A percentile compares a stretch with the other conserved stretches of the same genome.
Conservation (phyloP, 2,888 invertebrate genomes). For the Scaptomyza flava region DNA sequence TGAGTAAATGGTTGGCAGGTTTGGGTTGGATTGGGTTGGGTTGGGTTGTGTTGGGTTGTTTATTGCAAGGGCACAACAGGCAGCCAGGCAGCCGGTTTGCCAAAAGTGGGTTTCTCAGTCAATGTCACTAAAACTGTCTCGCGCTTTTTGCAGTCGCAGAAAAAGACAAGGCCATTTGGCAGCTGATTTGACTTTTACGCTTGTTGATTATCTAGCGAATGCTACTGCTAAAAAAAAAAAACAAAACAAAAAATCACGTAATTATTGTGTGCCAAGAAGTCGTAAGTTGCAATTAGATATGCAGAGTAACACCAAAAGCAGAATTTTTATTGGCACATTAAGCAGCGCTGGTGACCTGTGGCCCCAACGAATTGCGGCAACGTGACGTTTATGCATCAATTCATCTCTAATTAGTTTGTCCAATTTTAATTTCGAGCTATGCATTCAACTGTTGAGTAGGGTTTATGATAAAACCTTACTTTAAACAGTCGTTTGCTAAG, state of each 20-base stretch:
- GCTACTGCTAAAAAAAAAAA: neutral
- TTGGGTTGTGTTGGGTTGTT: neutral
- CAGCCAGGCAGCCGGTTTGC: constrained; percentile 60
- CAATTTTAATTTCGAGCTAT: constrained; percentile 48
- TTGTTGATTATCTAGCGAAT: constrained; percentile 36
- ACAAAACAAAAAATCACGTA: neutral
- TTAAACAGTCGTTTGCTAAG: constrained; percentile 13
- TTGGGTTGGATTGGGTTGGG: neutral
- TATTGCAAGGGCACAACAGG: constrained; percentile 31
- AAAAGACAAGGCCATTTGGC: constrained; percentile 42
- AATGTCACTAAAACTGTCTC: constrained; percentile 63
- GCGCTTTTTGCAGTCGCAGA: constrained; percentile 26
- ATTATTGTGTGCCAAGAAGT: constrained; percentile 22
- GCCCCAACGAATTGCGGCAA: constrained; percentile 34
- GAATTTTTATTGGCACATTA: constrained; percentile 70
- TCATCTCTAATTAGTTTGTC: constrained; percentile 63
- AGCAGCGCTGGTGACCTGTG: constrained; percentile 58
- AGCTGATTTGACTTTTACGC: constrained; percentile 46
- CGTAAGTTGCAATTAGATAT: constrained; percentile 71
- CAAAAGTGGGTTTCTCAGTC: constrained; percentile 77
- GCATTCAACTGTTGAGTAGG: constrained; percentile 5
- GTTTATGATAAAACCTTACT: neutral
- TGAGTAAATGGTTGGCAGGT: neutral
- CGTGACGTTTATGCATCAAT: constrained; percentile 66
- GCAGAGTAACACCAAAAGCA: constrained; percentile 52